phyloP scores from a whole-genome alignment of 2,797 vertebrate species.

The Dromococcyx pavoninus region DNA sequence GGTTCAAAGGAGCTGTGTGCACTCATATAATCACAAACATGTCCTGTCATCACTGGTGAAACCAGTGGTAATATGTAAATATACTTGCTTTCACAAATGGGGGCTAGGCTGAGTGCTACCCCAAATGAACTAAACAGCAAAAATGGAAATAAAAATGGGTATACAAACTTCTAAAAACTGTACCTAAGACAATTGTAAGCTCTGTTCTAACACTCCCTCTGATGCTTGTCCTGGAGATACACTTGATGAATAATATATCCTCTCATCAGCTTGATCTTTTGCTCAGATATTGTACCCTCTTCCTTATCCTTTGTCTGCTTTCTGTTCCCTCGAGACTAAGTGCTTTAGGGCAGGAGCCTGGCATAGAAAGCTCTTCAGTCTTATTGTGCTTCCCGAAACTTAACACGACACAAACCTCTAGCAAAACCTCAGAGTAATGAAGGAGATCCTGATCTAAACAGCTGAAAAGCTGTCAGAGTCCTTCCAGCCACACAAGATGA shows the following conservation, averaged over 20 bases:
- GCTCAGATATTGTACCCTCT: not conserved
- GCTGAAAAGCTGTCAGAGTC: not conserved
- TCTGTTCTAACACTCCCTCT: not conserved
- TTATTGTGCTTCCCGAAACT: conserved; percentile 23
- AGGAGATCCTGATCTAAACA: not conserved
- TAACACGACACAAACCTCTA: not conserved
- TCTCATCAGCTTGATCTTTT: conserved; percentile 27
- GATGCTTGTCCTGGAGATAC: not conserved
- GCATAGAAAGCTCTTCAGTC: conserved; percentile 4
- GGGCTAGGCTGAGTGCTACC: not conserved
- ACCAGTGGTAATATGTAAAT: not conserved
- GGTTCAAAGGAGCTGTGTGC: not conserved
- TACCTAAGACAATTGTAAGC: not conserved
- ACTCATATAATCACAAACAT: not conserved
- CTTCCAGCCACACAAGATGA: not conserved
- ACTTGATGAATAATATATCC: conserved; percentile 41
- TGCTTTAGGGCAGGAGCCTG: conserved; percentile 15
- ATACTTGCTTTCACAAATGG: not conserved
- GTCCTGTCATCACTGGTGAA: not conserved
- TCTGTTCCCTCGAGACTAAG: not conserved
- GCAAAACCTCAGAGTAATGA: not conserved
- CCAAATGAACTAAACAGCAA: not conserved
- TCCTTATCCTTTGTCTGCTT: conserved; percentile 28
- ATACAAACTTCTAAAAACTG: not conserved
- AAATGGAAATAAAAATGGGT: not conserved